A percentile compares a stretch with the other conserved stretches of the same genome.
phyloP scores from a whole-genome alignment of 2,113 vertebrate species.

The Triplophysa tibetana region DNA sequence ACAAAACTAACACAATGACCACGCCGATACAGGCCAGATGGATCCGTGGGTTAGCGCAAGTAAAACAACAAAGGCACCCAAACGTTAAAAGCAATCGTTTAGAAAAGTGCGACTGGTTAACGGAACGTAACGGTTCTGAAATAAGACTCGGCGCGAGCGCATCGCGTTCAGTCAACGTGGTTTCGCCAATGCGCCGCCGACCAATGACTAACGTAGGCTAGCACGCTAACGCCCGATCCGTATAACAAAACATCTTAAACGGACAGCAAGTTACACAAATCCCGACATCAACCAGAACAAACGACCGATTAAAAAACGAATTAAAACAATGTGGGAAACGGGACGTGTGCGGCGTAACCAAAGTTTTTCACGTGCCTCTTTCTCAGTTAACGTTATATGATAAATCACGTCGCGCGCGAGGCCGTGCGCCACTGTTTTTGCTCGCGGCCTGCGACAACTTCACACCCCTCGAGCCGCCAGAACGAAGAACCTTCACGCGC shows the following conservation, averaged over 20 bases:
- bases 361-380: conserved; percentile 23
- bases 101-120: neutral
- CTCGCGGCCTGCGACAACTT: conserved; percentile 16
- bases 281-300: neutral
- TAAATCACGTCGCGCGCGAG: conserved; percentile 45
- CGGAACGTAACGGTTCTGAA: neutral
- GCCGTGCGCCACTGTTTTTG: conserved; percentile 34
- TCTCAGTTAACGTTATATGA: conserved; percentile 2
- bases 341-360: neutral
- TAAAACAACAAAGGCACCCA: neutral
- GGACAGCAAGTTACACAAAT: neutral
- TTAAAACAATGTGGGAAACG: neutral
- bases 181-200: neutral
- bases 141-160: neutral
- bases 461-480: neutral
- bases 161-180: neutral
- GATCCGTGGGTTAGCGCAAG: neutral
- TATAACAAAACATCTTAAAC: neutral
- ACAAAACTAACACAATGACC: neutral
- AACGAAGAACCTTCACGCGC: neutral
- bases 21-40: conserved; percentile 15
- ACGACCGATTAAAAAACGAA: neutral
- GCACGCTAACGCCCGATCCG: conserved; percentile 16
- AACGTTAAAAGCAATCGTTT: neutral
- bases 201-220: conserved; percentile 32